Percentiles rank a stretch among this genome's conserved stretches.
Evolutionary conservation across 2,888 invertebrate genomes (phyloP).

Genomic region (Alsophila aescularia): DNA sequence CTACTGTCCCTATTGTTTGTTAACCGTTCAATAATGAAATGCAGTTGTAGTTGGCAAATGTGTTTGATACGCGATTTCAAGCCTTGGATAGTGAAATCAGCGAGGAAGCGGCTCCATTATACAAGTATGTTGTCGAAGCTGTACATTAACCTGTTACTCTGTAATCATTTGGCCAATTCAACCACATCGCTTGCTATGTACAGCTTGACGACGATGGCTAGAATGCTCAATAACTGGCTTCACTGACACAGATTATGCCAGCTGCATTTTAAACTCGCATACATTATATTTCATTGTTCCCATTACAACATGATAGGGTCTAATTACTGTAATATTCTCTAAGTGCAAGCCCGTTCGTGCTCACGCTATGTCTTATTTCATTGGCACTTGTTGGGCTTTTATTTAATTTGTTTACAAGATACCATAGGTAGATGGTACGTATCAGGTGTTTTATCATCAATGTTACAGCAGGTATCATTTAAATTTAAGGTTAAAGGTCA

Average conservation of each 20-base stretch:
- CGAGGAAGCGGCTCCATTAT: constrained; percentile 12
- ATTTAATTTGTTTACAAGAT: constrained; percentile 8
- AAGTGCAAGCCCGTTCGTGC: constrained; percentile 51
- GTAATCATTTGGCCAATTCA: constrained; percentile 45
- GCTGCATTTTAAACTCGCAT: constrained; percentile 64
- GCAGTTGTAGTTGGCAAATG: constrained; percentile 11
- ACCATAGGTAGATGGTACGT: background rate
- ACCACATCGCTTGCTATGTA: constrained; percentile 39
- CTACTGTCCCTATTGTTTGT: constrained; percentile 16
- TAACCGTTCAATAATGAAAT: constrained; percentile 4
- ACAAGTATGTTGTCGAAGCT: constrained; percentile 19
- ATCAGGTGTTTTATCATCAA: too few relatives aligned
- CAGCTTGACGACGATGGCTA: constrained; percentile 35
- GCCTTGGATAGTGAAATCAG: constrained; percentile 19
- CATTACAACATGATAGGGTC: constrained; percentile 75
- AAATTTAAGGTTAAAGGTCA: too few relatives aligned
- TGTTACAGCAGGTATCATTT: too few relatives aligned
- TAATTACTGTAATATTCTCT: constrained; percentile 69
- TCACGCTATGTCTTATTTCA: constrained; percentile 54
- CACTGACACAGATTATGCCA: constrained; percentile 61
- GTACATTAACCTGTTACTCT: constrained; percentile 35
- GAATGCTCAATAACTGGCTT: constrained; percentile 45
- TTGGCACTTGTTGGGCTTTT: constrained; percentile 14
- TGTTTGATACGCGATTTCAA: constrained; percentile 14
- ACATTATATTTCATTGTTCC: constrained; percentile 71